Percentiles rank a stretch among this genome's conserved stretches.
phyloP scores from a whole-genome alignment of 2,888 invertebrate genomes.

The Pachycephus smyrnensis region DNA sequence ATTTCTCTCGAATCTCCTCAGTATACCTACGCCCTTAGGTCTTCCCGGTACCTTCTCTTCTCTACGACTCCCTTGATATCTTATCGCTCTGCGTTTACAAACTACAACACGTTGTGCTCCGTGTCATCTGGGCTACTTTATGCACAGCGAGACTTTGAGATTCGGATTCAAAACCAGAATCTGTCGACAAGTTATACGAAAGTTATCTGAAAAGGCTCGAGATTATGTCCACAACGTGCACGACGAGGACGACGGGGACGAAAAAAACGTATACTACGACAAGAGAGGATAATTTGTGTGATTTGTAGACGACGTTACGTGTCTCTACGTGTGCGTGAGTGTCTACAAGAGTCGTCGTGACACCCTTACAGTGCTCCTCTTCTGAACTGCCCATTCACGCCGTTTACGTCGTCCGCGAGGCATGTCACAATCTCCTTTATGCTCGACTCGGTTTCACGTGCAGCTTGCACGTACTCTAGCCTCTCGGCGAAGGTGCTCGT shows the following conservation, averaged over 20 bases:
- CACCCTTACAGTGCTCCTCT: background rate
- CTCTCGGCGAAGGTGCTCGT: background rate
- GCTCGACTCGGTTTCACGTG: background rate
- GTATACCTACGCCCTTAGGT: background rate
- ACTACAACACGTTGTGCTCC: background rate
- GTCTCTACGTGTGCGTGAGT: background rate
- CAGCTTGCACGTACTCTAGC: background rate
- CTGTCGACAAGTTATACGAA: background rate
- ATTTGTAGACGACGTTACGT: background rate
- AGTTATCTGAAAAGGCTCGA: background rate
- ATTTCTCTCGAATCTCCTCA: background rate
- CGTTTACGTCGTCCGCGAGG: background rate
- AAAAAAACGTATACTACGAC: background rate
- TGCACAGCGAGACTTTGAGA: background rate
- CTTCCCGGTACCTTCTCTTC: background rate
- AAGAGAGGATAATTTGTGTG: background rate
- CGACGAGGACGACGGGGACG: too few species aligned
- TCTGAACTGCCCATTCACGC: background rate
- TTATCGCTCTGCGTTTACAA: background rate
- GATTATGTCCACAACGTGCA: background rate
- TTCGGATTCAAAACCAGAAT: background rate
- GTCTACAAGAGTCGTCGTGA: background rate
- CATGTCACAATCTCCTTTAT: background rate
- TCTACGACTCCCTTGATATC: background rate
- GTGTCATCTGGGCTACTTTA: background rate